Base-by-base conservation (phyloP, 2,113 vertebrate species). In the Microtus richardsoni region DNA sequence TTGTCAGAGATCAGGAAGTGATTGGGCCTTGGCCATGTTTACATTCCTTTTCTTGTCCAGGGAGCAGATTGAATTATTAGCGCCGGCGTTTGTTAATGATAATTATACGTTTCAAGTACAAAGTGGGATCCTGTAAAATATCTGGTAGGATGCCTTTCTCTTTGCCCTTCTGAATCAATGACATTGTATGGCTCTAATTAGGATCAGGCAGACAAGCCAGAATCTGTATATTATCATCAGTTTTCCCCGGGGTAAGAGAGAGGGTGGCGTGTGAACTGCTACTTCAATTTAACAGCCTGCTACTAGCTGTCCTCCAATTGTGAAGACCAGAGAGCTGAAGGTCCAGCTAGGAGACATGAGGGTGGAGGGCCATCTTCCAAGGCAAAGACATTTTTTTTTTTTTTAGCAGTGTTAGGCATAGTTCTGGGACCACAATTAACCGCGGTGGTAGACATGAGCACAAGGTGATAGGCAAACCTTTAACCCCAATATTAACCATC, bases 41-140 rank as follows among this genome's bases (percentile, higher is more conserved):
- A 89, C 74, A 84, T 97, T 95, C 54, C 91, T 91, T 75, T 96
- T 91, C 89, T 96, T 88, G 83, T 86, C 68, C 79, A 85, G 96
- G 93, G 84, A 95, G 71, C 58, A 70, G 84, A 88, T 44, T 94
- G 93, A 91, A 96, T 96, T 91, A 94, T 90, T 97, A 97, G 84
- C 66, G 47, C 11, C 11, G 0, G 1, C 91, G 73, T 94, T 97
- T 97, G 70, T 88, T 95, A 88, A 85, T 86, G 95, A 68, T 97
- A 96, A 97, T 97, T 97, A 89, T 44, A 74, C 47, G 86, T 95
- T 96, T 96, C 60, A 94, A 92, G 93, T 78, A 95, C 75, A 97
- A 94, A 97, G 82, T 17, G 79, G 71, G 74, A 74, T 96, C 96
- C 93, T 96, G 22, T 90, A 88, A 89, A 77, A 24, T 93, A 70